A percentile compares a stretch with the other conserved stretches of the same genome.
Conservation (phyloP, 2,797 vertebrate species). For the Crossoptilon crossoptilon region DNA sequence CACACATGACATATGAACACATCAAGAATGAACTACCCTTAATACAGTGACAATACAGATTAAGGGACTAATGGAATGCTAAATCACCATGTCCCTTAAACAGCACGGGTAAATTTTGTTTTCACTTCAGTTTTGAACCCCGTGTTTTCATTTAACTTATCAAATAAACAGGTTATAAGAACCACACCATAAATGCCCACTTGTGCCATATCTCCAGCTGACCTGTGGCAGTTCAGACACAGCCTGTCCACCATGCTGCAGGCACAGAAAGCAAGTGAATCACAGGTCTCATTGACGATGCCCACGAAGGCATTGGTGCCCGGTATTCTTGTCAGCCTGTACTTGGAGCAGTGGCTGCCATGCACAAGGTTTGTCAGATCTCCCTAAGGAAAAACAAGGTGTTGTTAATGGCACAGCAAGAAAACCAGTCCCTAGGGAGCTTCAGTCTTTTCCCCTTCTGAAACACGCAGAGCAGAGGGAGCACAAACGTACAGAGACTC, state of each 20-base stretch:
- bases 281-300: constrained; percentile 97
- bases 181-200: neutral
- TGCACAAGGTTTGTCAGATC: constrained; percentile 98
- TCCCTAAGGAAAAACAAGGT: constrained; percentile 79
- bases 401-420: accelerated
- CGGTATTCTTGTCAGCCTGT: constrained; percentile 92
- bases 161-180: accelerated
- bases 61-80: neutral
- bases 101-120: accelerated
- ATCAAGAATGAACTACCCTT: neutral
- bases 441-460: neutral
- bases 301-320: constrained; percentile 97
- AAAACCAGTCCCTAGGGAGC: neutral
- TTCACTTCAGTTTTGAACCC: neutral
- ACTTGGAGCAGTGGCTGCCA: constrained; percentile 97
- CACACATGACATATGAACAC: too few relatives aligned
- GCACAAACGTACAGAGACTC: accelerated
- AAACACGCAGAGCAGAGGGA: neutral
- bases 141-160: neutral
- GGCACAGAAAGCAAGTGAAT: constrained; percentile 96
- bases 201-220: neutral
- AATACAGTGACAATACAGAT: accelerated
- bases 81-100: accelerated
- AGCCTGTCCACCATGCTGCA: constrained; percentile 98
- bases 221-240: constrained; percentile 99